Evolutionary conservation across 1,140 invertebrate species (phyloP).

Genomic region (Drosophila dunni): DNA sequence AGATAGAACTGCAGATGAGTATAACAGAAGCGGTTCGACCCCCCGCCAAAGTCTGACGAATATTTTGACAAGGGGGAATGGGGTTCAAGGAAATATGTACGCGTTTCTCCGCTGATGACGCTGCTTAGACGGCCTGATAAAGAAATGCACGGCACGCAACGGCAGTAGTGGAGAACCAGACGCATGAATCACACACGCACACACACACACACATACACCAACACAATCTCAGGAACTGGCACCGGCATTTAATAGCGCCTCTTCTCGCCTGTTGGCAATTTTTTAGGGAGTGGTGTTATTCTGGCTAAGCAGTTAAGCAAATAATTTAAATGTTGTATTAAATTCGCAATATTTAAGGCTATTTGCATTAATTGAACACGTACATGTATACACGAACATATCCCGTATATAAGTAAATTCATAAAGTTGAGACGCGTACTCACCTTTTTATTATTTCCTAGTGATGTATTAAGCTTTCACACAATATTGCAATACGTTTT

Average conservation of each 20-base stretch:
- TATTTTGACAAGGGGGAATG: conserved; percentile 23
- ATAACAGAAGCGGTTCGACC: conserved; percentile 44
- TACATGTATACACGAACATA: neutral
- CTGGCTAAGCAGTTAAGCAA: conserved; percentile 29
- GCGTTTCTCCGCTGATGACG: conserved; percentile 36
- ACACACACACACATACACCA: neutral
- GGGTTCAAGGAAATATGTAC: conserved; percentile 62
- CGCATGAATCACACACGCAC: conserved; percentile 66
- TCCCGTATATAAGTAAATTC: neutral
- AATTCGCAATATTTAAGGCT: neutral
- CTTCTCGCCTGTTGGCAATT: conserved; percentile 39
- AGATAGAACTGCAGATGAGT: conserved; percentile 1
- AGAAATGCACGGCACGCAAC: conserved; percentile 60
- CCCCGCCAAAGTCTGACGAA: conserved; percentile 62
- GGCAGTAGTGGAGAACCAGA: conserved; percentile 40
- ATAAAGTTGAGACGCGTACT: conserved; percentile 28
- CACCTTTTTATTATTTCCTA: conserved; percentile 48
- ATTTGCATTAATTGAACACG: conserved; percentile 1
- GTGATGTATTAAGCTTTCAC: conserved; percentile 1
- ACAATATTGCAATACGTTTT: conserved; percentile 6
- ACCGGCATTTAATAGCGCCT: conserved; percentile 60
- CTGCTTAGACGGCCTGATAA: conserved; percentile 66
- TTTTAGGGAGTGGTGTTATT: conserved; percentile 67
- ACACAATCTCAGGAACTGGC: conserved; percentile 24
- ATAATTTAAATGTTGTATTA: conserved; percentile 7